Base-by-base conservation (phyloP, 2,113 vertebrate genomes). In the Aspiorhynchus laticeps region DNA sequence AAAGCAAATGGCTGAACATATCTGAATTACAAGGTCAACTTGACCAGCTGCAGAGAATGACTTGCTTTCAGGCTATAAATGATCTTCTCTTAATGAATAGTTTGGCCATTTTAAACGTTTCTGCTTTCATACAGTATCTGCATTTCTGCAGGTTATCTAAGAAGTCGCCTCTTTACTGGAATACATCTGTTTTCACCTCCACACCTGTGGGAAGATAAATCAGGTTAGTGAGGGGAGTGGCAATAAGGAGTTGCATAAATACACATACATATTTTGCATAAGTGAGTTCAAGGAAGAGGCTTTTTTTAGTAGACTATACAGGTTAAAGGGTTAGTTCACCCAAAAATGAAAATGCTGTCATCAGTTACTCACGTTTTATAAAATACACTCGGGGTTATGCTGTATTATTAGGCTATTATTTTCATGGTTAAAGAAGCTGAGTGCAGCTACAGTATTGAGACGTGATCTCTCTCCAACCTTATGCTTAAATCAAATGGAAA, bases 201-300 rank as follows among this genome's bases (percentile, higher is more conserved):
- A 19, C 94, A 96, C 94, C 95, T 96, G 92, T 0, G 94, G 90
- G 0, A 95, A 97, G 86, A 88, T 97, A 96, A 89, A 95, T 93
- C 77, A 93, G 91, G 65, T 97, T 96, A 80, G 90, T 95, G 10
- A 96, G 92, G 2, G 95, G 95, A 0, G 95, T 92, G 3, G 28
- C 26, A 19, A 26, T 31, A 31, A 31, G 6, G 2, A 33, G 15
- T 28, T 67, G 17, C 6, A 56, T 17, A 19, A 17, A 69, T 31
- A 69, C 65, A 69, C 65, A 67, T 33, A 28, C n/a, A n/a, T 19
- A 7, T 31, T 17, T 67, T 31, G 28, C 28, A 67, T 67, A 33
- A 33, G 65, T 31, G 65, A 33, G 28, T 67, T 65, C 26, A 8
- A 67, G 28, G 5, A 6, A 7, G 63, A 12, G 7, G 26, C 0